phyloP scores from a whole-genome alignment of 2,797 vertebrate species.

The Epinephelus malabaricus region DNA sequence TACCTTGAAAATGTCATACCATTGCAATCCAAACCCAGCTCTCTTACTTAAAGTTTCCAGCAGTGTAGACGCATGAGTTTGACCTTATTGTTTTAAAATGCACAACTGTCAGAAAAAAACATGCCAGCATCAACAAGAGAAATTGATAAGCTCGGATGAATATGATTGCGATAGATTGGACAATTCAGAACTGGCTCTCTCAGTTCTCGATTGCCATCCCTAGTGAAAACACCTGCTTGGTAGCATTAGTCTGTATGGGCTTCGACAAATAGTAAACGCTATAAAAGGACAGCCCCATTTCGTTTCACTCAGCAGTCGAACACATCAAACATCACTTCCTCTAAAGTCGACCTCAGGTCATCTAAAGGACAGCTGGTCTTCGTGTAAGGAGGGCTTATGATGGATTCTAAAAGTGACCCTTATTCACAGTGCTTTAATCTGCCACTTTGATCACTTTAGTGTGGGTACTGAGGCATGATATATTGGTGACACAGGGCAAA shows the following conservation, averaged over 20 bases:
- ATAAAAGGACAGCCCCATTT: not conserved
- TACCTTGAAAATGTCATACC: too few relatives aligned
- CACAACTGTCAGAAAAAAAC: too few relatives aligned
- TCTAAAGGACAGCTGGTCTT: not conserved
- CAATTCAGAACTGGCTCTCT: too few relatives aligned
- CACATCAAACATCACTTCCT: not conserved
- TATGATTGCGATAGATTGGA: too few relatives aligned
- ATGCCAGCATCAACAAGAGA: too few relatives aligned
- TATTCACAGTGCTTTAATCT: constrained; percentile 16
- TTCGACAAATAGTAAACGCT: not conserved
- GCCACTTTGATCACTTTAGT: not conserved
- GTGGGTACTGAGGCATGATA: not conserved
- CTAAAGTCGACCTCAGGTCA: not conserved
- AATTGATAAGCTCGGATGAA: too few relatives aligned
- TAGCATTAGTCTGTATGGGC: not conserved
- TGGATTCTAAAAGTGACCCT: not conserved
- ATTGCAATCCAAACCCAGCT: too few relatives aligned
- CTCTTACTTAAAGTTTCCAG: too few relatives aligned
- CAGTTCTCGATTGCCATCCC: too few relatives aligned
- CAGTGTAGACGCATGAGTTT: too few relatives aligned
- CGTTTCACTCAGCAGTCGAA: not conserved
- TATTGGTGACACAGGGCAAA: not conserved
- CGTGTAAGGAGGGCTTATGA: not conserved
- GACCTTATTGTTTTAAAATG: too few relatives aligned
- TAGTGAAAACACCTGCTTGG: not conserved